Evolutionary conservation across 2,888 invertebrate species (phyloP).

Genomic region (Ethmia dodecea): DNA sequence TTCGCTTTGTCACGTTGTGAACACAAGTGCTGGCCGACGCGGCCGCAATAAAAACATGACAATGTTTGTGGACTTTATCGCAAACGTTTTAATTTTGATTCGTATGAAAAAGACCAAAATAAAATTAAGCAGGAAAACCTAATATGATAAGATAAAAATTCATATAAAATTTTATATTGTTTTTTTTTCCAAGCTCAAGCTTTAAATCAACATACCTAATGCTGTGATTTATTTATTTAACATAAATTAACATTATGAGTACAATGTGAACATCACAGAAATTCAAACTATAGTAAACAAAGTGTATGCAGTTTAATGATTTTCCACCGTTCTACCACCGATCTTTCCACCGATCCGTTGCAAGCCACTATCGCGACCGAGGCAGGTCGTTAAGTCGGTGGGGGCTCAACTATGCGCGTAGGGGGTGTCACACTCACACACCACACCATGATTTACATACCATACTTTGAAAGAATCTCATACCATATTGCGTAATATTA

Average conservation of each 20-base stretch:
- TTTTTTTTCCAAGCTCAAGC: too few relatives aligned
- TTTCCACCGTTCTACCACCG: too few relatives aligned
- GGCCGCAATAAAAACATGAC: slow-evolving; percentile 55
- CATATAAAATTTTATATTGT: too few relatives aligned
- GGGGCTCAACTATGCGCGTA: background rate
- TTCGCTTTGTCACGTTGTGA: slow-evolving; percentile 49
- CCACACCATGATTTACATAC: too few relatives aligned
- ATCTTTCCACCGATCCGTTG: background rate
- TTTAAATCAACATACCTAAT: too few relatives aligned
- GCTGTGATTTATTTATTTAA: too few relatives aligned
- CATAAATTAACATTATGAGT: too few relatives aligned
- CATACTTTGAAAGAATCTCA: too few relatives aligned
- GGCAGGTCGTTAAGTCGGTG: background rate
- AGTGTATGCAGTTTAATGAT: background rate
- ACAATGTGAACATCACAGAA: too few relatives aligned
- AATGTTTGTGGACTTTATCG: slow-evolving; percentile 45
- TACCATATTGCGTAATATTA: too few relatives aligned
- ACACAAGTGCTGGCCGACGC: slow-evolving; percentile 43
- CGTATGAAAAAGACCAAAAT: slow-evolving; percentile 23
- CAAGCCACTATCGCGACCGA: slow-evolving; percentile 1
- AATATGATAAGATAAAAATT: background rate
- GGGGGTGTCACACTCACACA: background rate
- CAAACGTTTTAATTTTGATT: slow-evolving; percentile 27
- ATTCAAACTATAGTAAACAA: too few relatives aligned
- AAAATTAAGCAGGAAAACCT: slow-evolving; percentile 14